phyloP scores from a whole-genome alignment of 2,797 vertebrate species.

The Podarcis lilfordi region DNA sequence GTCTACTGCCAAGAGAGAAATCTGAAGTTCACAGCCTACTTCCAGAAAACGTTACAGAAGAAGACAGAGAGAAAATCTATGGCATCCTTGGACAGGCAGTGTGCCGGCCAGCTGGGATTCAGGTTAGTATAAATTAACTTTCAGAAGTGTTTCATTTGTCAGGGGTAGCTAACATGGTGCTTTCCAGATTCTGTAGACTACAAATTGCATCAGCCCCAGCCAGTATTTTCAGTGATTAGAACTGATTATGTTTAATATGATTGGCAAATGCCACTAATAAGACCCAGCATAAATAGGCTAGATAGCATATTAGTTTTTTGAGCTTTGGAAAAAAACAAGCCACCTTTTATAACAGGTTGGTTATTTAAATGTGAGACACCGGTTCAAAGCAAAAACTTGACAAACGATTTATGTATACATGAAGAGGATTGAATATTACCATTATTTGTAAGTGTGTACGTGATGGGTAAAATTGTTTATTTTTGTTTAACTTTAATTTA shows the following conservation, averaged over 20 bases:
- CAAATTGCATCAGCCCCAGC: too few species aligned
- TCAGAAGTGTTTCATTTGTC: too few species aligned
- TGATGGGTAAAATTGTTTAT: background rate
- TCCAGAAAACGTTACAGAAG: slow-evolving; percentile 86
- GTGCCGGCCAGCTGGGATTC: slow-evolving; percentile 96
- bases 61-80: slow-evolving; percentile 93
- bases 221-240: too few species aligned
- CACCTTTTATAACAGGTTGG: too few species aligned
- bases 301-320: background rate
- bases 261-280: background rate
- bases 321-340: too few species aligned
- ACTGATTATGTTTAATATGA: background rate
- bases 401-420: too few species aligned
- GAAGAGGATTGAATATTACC: too few species aligned
- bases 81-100: slow-evolving; percentile 97
- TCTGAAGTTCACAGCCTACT: slow-evolving; percentile 92
- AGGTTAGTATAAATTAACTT: slow-evolving; percentile 78
- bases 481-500: slow-evolving; percentile 64
- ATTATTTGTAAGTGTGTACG: background rate
- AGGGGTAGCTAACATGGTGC: too few species aligned
- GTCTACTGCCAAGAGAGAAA: slow-evolving; percentile 91
- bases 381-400: too few species aligned
- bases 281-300: background rate
- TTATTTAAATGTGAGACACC: too few species aligned
- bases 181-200: too few species aligned